Conservation (phyloP, 1,140 invertebrate genomes). For the Pteromalus puparum region DNA sequence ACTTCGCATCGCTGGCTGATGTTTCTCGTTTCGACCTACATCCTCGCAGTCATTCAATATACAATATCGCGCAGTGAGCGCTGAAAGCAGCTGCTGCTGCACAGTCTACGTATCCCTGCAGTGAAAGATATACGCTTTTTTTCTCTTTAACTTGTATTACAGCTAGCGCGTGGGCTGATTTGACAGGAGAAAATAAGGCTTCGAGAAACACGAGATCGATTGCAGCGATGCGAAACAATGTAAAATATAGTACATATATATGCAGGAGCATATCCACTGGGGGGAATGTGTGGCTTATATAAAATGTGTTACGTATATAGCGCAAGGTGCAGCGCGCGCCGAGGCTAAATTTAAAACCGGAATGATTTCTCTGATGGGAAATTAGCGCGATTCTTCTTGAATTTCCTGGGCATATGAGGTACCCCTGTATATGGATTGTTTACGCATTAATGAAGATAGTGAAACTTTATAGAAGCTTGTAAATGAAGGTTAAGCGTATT, state of each 20-base stretch:
- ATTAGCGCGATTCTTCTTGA: neutral
- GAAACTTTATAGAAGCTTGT: too few relatives aligned
- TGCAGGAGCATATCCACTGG: too few relatives aligned
- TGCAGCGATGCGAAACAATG: constrained; percentile 30
- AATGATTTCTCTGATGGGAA: neutral
- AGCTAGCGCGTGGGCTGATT: neutral
- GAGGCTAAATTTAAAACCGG: neutral
- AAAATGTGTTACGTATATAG: neutral
- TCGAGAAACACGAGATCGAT: constrained; percentile 7
- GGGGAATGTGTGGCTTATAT: neutral
- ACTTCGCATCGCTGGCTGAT: neutral
- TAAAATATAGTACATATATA: constrained; percentile 17
- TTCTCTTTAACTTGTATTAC: neutral
- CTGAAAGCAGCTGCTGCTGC: neutral
- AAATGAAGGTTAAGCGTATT: too few relatives aligned
- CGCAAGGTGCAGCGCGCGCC: neutral
- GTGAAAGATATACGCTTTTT: neutral
- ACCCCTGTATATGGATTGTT: too few relatives aligned
- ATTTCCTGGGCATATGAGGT: neutral
- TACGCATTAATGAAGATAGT: too few relatives aligned
- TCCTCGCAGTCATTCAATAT: neutral
- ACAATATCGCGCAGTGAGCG: neutral
- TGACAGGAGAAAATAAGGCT: constrained; percentile 13
- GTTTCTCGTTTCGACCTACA: neutral
- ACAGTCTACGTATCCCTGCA: too few relatives aligned